Base-by-base conservation (phyloP, 23 tunicate species). In the Styela clava region DNA sequence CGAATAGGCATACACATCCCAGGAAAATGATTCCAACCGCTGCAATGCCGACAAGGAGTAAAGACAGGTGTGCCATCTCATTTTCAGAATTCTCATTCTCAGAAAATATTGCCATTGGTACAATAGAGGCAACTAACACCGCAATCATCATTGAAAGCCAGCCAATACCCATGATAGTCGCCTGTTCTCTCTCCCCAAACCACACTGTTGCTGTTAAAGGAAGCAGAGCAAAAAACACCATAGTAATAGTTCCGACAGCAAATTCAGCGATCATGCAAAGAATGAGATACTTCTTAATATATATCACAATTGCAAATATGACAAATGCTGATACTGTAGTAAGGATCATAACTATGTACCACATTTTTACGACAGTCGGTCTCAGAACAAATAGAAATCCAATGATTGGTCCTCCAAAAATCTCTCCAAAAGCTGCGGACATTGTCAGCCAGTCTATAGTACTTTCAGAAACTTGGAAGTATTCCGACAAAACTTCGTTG, bases 121-220 rank as follows among this genome's bases (percentile, higher is more conserved):
- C 77, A 19, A 29, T 29, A 22, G 77, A 21, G 16, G 77, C 77
- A 18, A 16, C 77, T 28, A 33, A 33, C 24, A 28, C 34, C 7
- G 35, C 77, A 5, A 71, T 16, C 77, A 71, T 22, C 34, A 31
- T 32, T 26, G 77, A 31, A 33, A 34, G 20, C 32, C 24, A 26
- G 5, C 77, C 77, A 3, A 71, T n/a, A 3, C 34, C 77, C 16
- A 28, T 12, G 20, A 71, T 7, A 28, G 77, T 71, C 3, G 77
- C 77, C 16, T 71, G 77, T 32, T 71, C 77, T 3, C 29, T 71
- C 29, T 71, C 77, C 35, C 35, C 35, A 32, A 71, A 71, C 77
- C 77, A 71, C 23, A 71, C 77, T 34, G 77, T 28, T 2, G 77
- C 34, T 2, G 77, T 71, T 5, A 32, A 28, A 21, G 77, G 77